phyloP scores from a whole-genome alignment of 2,113 vertebrate genomes.

The Trichomycterus rosablanca region DNA sequence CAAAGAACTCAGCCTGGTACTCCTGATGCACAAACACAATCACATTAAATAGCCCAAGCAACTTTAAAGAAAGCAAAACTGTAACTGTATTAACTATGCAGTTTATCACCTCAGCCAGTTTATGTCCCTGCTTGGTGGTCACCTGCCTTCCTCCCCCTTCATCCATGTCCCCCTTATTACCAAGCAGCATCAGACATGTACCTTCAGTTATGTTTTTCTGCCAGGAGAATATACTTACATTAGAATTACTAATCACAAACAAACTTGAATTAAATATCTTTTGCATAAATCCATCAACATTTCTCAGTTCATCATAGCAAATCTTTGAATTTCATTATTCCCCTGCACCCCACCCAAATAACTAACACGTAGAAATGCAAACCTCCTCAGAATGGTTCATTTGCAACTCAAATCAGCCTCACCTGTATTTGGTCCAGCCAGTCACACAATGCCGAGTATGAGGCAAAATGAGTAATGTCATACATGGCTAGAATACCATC shows the following conservation, averaged over 20 bases:
- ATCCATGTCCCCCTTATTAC: conserved; percentile 70
- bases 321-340: background rate
- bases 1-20: conserved; percentile 74
- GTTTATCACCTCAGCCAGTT: conserved; percentile 68
- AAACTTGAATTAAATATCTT: background rate
- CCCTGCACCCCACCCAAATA: background rate
- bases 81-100: no score
- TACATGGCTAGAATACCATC: conserved; percentile 77
- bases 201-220: conserved; percentile 72
- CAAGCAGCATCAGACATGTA: conserved; percentile 73
- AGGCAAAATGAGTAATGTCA: conserved; percentile 61
- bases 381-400: conserved; percentile 36
- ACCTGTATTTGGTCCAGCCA: conserved; percentile 77
- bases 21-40: conserved; percentile 58
- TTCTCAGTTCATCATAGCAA: background rate
- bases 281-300: background rate
- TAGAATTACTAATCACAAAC: background rate
- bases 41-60: background rate
- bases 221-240: background rate
- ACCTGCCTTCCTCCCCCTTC: conserved; percentile 54
- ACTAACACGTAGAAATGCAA: conserved; percentile 28
- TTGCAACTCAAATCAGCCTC: conserved; percentile 39
- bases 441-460: conserved; percentile 64
- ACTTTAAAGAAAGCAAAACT: background rate
- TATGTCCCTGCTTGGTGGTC: conserved; percentile 62